These are phyloP conservation scores for Ptiloglossa arizonensis DNA, from an alignment of 1,140 invertebrate genomes.

Conservation along the genomic window DNA sequence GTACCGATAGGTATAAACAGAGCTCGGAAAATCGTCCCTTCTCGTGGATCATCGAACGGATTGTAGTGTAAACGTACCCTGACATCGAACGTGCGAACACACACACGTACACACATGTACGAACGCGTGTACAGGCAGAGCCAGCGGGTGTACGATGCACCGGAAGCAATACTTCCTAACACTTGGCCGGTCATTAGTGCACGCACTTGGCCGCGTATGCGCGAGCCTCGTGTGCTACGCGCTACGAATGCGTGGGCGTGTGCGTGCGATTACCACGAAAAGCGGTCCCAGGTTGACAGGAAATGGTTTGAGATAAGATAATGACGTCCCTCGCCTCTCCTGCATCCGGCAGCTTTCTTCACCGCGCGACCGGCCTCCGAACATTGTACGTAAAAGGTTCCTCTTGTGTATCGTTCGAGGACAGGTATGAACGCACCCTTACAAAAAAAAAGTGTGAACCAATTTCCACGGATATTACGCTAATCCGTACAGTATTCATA, in stretches of 20 bases:
- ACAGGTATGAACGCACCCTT: slow-evolving; percentile 43
- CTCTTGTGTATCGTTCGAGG: slow-evolving; percentile 28
- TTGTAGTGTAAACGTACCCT: neutral
- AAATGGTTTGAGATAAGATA: slow-evolving; percentile 77
- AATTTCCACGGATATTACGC: too few relatives aligned
- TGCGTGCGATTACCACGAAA: slow-evolving; percentile 59
- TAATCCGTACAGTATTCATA: too few relatives aligned
- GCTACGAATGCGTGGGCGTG: slow-evolving; percentile 10
- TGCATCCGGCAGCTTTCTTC: slow-evolving; percentile 66
- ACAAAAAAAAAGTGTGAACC: too few relatives aligned
- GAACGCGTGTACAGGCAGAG: neutral
- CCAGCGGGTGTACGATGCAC: slow-evolving; percentile 32
- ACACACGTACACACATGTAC: neutral
- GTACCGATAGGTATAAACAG: neutral
- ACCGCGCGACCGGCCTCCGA: slow-evolving; percentile 6
- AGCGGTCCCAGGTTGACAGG: slow-evolving; percentile 73
- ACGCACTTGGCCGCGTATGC: slow-evolving; percentile 16
- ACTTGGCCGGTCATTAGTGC: slow-evolving; percentile 39
- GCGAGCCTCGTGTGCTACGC: neutral
- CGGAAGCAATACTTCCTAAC: slow-evolving; percentile 54
- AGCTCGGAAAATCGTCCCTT: neutral
- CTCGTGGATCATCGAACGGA: neutral
- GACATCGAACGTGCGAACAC: slow-evolving; percentile 13
- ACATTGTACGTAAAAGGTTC: slow-evolving; percentile 27
- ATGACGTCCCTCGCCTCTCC: slow-evolving; percentile 68